Base-by-base conservation (phyloP, 2,797 vertebrate species). In the Ctenopoma multispine region DNA sequence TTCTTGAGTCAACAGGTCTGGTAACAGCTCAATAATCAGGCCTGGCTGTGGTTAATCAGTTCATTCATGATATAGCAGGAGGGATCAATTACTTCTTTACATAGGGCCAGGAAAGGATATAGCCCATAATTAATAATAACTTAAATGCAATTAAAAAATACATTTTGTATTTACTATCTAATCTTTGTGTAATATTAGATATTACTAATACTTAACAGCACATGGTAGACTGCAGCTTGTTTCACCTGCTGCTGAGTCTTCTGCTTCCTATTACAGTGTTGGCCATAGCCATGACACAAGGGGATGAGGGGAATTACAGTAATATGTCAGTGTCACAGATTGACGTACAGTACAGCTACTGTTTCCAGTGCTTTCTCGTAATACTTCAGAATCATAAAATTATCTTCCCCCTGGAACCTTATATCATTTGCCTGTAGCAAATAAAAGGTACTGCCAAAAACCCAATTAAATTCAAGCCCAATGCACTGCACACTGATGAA, bases 261-360 rank as follows among this genome's bases (percentile, higher is more conserved):
- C 48, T 68, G 46, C 47, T 75, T 81, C 77, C 59, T 67, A 71
- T 77, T 71, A 59, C 50, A 65, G 24, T 17, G 20, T 17, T 24
- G 59, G 41, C 58, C 72, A 7, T 12, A 59, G 56, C 74, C 46
- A 9, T 27, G 55, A 70, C 78, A 78, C 79, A n/a, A 72, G 48
- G 38, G 69, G 57, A 63, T 23, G 56, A 10, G 5, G 59, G 59
- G 65, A 69, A 82, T 82, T 83, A 87, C 59, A 67, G 68, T 0
- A 7, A 84, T 86, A 77, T 43, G 76, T 83, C 82, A 84, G 17
- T 60, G 65, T 86, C 80, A 75, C 75, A 63, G 8, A 36, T 58
- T 51, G 65, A 79, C 62, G 38, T 40, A 63, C 20, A 27, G 58
- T 64, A 59, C 53, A 24, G 65, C 34, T 40, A 38, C 63, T 53